Evolutionary conservation across 2,113 vertebrate genomes (phyloP).

Genomic region (Mormyrus iriodes): DNA sequence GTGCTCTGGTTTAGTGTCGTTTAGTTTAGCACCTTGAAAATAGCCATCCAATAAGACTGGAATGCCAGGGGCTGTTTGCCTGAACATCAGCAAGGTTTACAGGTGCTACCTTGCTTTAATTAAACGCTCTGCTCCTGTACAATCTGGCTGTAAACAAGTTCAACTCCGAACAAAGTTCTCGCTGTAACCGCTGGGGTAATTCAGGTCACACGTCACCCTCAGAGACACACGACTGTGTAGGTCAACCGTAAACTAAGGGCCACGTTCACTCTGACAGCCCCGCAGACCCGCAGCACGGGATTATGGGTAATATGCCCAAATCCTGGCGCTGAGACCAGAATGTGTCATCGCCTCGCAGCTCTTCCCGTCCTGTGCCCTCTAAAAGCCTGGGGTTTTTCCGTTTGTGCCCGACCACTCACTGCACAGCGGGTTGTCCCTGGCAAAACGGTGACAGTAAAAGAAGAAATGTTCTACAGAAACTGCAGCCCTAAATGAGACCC

Average conservation of each 20-base stretch:
- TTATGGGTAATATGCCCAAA: constrained; percentile 8
- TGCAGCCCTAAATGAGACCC: not conserved
- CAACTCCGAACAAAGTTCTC: not conserved
- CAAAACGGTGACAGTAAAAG: not conserved
- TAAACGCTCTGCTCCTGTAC: not conserved
- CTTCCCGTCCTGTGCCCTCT: not conserved
- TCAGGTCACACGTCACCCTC: not conserved
- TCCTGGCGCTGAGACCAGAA: not conserved
- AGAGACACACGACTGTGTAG: not conserved
- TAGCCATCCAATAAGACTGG: not conserved
- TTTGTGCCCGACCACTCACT: not conserved
- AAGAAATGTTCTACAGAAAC: not conserved
- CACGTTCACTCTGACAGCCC: not conserved
- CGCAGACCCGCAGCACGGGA: not conserved
- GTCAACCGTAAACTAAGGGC: not conserved
- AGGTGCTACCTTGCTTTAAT: not conserved
- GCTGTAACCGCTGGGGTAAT: not conserved
- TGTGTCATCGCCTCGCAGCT: not conserved
- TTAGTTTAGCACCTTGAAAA: not conserved
- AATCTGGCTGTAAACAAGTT: not conserved
- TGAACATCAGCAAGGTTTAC: not conserved
- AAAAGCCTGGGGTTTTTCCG: not conserved
- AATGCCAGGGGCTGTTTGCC: not conserved
- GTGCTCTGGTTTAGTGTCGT: not conserved
- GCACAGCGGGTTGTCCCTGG: not conserved